Evolutionary conservation across 64 coral and sea anemone species (phyloP).

Genomic region (Stylophora pistillata): DNA sequence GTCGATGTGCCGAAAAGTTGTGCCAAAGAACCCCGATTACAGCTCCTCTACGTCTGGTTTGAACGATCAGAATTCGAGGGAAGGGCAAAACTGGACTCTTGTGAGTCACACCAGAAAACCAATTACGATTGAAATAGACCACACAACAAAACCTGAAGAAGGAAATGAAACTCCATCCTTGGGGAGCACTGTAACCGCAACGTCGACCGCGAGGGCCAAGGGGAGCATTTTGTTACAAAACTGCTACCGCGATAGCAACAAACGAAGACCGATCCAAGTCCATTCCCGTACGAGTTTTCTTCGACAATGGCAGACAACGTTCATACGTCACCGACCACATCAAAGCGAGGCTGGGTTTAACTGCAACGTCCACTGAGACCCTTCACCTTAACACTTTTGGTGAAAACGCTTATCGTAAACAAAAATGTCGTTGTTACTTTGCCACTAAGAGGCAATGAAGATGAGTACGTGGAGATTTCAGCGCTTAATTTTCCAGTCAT

Average conservation of each 20-base stretch:
- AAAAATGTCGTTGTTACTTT: slow-evolving; percentile 31
- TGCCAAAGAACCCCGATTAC: too few species aligned
- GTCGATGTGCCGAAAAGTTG: too few species aligned
- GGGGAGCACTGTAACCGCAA: background rate
- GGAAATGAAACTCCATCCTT: too few species aligned
- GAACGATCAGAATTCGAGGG: too few species aligned
- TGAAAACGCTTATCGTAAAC: slow-evolving; percentile 38
- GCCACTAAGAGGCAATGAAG: background rate
- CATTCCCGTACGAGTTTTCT: slow-evolving; percentile 35
- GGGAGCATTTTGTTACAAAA: slow-evolving; percentile 46
- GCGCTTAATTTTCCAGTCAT: slow-evolving; percentile 48
- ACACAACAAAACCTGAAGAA: too few species aligned
- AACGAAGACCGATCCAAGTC: slow-evolving; percentile 27
- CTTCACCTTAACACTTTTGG: slow-evolving; percentile 62
- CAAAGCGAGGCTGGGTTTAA: slow-evolving; percentile 17
- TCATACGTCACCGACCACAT: slow-evolving; percentile 49
- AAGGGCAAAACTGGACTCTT: too few species aligned
- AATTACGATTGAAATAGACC: too few species aligned
- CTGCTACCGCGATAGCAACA: slow-evolving; percentile 31
- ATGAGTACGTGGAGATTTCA: slow-evolving; percentile 36
- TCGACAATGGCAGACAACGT: slow-evolving; percentile 58
- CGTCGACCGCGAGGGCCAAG: background rate
- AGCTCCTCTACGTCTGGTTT: too few species aligned
- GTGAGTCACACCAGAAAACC: too few species aligned
- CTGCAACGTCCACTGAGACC: background rate